Conservation (phyloP, 2,888 invertebrate genomes). For the Pterostichus madidus region DNA sequence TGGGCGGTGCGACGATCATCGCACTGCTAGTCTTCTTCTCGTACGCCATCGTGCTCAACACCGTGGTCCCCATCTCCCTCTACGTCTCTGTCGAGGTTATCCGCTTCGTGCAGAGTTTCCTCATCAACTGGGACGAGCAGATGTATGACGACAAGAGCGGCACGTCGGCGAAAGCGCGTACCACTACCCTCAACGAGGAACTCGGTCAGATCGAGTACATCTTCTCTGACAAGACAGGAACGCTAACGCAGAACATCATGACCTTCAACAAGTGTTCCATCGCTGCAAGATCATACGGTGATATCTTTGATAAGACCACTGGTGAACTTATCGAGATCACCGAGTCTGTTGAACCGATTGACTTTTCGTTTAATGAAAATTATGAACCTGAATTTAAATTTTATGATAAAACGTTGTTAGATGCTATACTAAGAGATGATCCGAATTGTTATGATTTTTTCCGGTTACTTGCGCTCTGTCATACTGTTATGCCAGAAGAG, state of each 20-base stretch:
- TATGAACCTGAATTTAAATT: constrained; percentile 96
- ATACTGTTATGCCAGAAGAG: constrained; percentile 98
- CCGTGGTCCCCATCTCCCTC: constrained; percentile 99
- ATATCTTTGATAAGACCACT: constrained; percentile 91
- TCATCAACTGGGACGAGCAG: constrained; percentile 99
- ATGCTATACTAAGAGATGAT: constrained; percentile 89
- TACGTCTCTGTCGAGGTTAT: constrained; percentile 98
- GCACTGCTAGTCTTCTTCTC: constrained; percentile 99
- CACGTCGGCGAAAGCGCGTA: constrained; percentile 96
- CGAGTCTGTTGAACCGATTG: constrained; percentile 88
- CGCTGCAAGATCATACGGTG: constrained; percentile 94
- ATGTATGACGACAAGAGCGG: constrained; percentile 96
- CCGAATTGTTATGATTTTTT: constrained; percentile 92
- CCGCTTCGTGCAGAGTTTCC: constrained; percentile 97
- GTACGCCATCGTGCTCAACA: constrained; percentile 99
- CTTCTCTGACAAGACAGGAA: constrained; percentile 99
- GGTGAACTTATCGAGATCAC: constrained; percentile 92
- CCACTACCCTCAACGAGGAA: constrained; percentile 99
- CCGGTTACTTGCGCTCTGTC: constrained; percentile 95
- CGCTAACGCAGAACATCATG: constrained; percentile 99
- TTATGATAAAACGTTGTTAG: constrained; percentile 92
- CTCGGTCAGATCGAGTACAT: constrained; percentile 99
- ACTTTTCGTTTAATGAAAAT: constrained; percentile 96
- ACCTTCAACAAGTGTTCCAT: constrained; percentile 99
- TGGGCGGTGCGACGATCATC: constrained; percentile 93